phyloP scores from a whole-genome alignment of 2,113 vertebrate species.

The Callionymus lyra region DNA sequence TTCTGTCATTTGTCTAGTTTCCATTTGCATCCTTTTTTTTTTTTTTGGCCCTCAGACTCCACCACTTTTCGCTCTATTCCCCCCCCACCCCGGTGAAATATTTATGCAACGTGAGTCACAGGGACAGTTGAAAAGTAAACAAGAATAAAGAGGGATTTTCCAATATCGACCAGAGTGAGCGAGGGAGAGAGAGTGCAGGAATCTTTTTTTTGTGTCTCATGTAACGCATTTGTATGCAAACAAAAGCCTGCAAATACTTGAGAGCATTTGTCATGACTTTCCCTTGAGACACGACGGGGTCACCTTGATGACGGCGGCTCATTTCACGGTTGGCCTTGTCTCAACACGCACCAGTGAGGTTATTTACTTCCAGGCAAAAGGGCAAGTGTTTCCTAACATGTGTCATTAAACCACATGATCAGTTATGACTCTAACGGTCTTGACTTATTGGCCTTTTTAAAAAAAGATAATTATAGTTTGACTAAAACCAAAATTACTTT shows the following conservation, averaged over 20 bases:
- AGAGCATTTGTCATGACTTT: neutral
- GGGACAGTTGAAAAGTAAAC: constrained; percentile 31
- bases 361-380: neutral
- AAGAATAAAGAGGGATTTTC: constrained; percentile 26
- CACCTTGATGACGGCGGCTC: neutral
- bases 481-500: too few species aligned
- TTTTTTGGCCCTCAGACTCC: constrained; percentile 19
- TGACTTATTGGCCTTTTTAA: too few species aligned
- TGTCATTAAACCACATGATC: too few species aligned
- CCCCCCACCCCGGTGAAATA: constrained; percentile 38
- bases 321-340: neutral
- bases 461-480: too few species aligned
- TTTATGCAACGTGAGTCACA: constrained; percentile 35
- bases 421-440: neutral
- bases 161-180: constrained; percentile 9
- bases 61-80: constrained; percentile 28
- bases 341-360: neutral
- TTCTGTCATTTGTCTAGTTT: constrained; percentile 52
- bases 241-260: neutral
- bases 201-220: constrained; percentile 2
- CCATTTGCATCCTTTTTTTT: constrained; percentile 47
- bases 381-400: too few species aligned
- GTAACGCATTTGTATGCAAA: constrained; percentile 1
- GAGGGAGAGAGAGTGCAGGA: constrained; percentile 9
- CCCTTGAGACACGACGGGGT: neutral